phyloP scores from a whole-genome alignment of 1,140 invertebrate species.

The Lordiphosa collinella region DNA sequence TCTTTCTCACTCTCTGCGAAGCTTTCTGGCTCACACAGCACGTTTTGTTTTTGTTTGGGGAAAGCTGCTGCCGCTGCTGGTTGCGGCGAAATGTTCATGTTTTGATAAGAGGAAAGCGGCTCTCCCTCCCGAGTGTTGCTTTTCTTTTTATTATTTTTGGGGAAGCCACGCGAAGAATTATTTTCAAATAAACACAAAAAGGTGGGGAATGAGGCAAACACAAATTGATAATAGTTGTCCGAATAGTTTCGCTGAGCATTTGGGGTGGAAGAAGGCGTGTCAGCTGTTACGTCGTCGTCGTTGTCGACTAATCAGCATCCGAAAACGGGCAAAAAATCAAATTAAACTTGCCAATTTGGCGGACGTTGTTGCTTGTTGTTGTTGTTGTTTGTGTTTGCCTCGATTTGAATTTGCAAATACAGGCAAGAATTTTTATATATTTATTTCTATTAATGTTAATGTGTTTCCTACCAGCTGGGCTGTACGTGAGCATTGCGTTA shows the following conservation, averaged over 20 bases:
- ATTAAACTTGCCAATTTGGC: slow-evolving; percentile 69
- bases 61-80: slow-evolving; percentile 30
- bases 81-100: slow-evolving; percentile 45
- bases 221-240: slow-evolving; percentile 51
- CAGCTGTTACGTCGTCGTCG: slow-evolving; percentile 9
- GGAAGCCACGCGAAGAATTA: slow-evolving; percentile 30
- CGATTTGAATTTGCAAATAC: slow-evolving; percentile 66
- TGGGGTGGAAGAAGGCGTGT: slow-evolving; percentile 10
- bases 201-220: slow-evolving; percentile 3
- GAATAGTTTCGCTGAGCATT: slow-evolving; percentile 36
- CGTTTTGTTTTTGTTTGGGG: slow-evolving; percentile 56
- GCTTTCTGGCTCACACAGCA: slow-evolving; percentile 31
- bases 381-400: slow-evolving; percentile 36
- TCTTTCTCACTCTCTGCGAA: slow-evolving; percentile 8
- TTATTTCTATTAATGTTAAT: slow-evolving; percentile 35
- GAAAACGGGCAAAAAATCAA: slow-evolving; percentile 68
- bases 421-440: slow-evolving; percentile 66
- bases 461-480: slow-evolving; percentile 15
- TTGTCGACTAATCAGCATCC: slow-evolving; percentile 53
- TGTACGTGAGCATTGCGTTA: slow-evolving; percentile 60
- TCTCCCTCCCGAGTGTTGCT: slow-evolving; percentile 1
- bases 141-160: slow-evolving; percentile 5
- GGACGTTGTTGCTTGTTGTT: too few relatives aligned
- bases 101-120: slow-evolving; percentile 53
- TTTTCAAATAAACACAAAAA: slow-evolving; percentile 54